Base-by-base conservation (phyloP, 1,140 invertebrate genomes). In the Cherax quadricarinatus region DNA sequence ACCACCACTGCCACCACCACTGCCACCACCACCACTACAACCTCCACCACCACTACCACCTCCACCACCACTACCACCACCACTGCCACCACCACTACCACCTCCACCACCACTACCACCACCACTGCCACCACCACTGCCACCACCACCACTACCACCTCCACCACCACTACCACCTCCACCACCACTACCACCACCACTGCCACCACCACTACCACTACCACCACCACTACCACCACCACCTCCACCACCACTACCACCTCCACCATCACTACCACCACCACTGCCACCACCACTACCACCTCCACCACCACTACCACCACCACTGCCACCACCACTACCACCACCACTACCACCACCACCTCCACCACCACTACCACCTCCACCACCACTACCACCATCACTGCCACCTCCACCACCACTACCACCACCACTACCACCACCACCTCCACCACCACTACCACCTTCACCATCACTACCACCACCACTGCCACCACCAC, bases 371-470 rank as follows among this genome's bases (percentile, higher is more conserved):
- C 62, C 18, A 66, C 62, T 16, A 66, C 62, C 18, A 66, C 18
- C 62, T 10, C 16, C 62, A 66, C 62, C 18, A 66, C 62, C 18
- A 66, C 18, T 4, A 66, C 62, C 62, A 66, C 16, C 18, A 66
- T 16, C 62, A 66, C 62, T 16, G 16, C 18, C 62, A 66, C 16
- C 18, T 10, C 62, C 18, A 66, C 62, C 12, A 66, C 62, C 18
- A 66, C 62, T 16, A 66, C 18, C 62, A 66, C 14, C 70, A 73
- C 21, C 70, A 73, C 70, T 4, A 73, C n/a, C n/a, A 73, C 70
- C 70, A 73, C 70, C n/a, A 73, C 70, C n/a, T 24, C 70, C 70
- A 73, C 70, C 70, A 73, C n/a, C n/a, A 73, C 70, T n/a, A 73
- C 70, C n/a, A 73, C n/a, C 70, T 24, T 10, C 70, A 73, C 70